phyloP scores from a whole-genome alignment of 2,888 invertebrate genomes.

The Athalia circularis region DNA sequence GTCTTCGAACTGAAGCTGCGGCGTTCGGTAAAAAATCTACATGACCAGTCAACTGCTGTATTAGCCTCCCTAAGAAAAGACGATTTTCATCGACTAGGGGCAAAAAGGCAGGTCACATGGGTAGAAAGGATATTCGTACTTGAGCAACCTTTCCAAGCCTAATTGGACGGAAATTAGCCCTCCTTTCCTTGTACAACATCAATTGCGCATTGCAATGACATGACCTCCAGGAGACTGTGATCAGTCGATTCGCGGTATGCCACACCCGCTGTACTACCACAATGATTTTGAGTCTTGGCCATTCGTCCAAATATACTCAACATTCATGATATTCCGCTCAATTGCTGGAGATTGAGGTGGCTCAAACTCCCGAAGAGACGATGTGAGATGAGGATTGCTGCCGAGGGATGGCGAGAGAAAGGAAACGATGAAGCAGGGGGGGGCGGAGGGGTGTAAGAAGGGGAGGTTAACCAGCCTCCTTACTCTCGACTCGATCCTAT shows the following conservation, averaged over 20 bases:
- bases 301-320: slow-evolving; percentile 66
- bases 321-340: slow-evolving; percentile 69
- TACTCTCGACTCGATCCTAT: slow-evolving; percentile 49
- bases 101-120: neutral
- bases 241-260: neutral
- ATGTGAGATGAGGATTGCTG: neutral
- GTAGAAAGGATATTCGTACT: slow-evolving; percentile 10
- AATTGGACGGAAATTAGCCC: slow-evolving; percentile 21
- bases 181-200: neutral
- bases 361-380: slow-evolving; percentile 46
- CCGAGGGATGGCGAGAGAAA: neutral
- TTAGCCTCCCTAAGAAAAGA: neutral
- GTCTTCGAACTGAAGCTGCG: slow-evolving; percentile 47
- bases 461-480: slow-evolving; percentile 54
- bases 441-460: slow-evolving; percentile 46
- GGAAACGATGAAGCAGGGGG: neutral
- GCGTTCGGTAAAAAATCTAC: slow-evolving; percentile 36
- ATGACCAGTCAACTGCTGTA: slow-evolving; percentile 14
- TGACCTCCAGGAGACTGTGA: neutral
- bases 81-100: neutral
- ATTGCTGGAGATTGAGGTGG: slow-evolving; percentile 65
- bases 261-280: slow-evolving; percentile 2
- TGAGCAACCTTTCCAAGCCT: neutral
- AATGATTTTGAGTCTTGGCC: slow-evolving; percentile 42
- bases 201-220: slow-evolving; percentile 20